phyloP scores from a whole-genome alignment of 1,140 invertebrate species.

The Brachionus angularis region DNA sequence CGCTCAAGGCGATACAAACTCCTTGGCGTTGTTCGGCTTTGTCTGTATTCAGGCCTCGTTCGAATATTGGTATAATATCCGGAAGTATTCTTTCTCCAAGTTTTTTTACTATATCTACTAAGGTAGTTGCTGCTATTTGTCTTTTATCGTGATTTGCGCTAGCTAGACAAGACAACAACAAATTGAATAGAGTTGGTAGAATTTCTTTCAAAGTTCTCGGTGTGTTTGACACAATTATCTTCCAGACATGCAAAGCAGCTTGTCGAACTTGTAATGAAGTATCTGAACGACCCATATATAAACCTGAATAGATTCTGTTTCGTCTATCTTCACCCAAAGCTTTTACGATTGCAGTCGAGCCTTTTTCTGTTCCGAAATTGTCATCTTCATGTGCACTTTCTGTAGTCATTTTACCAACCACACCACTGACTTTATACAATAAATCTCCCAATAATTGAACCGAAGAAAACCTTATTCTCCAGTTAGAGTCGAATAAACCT shows the following conservation, averaged over 20 bases:
- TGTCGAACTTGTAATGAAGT: slow-evolving; percentile 93
- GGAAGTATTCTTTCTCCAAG: slow-evolving; percentile 92
- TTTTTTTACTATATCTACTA: slow-evolving; percentile 94
- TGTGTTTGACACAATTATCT: slow-evolving; percentile 89
- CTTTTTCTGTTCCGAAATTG: slow-evolving; percentile 89
- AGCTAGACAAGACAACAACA: slow-evolving; percentile 84
- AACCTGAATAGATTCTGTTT: slow-evolving; percentile 61
- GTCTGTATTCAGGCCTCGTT: slow-evolving; percentile 82
- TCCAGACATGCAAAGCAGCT: slow-evolving; percentile 95
- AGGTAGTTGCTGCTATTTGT: slow-evolving; percentile 86
- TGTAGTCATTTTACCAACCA: slow-evolving; percentile 97
- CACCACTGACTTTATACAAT: slow-evolving; percentile 83
- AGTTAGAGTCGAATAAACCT: slow-evolving; percentile 70
- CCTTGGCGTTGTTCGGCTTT: slow-evolving; percentile 88
- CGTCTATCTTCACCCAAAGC: slow-evolving; percentile 79
- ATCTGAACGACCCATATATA: slow-evolving; percentile 92
- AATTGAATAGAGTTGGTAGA: slow-evolving; percentile 82
- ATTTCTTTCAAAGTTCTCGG: slow-evolving; percentile 93
- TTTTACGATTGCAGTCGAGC: slow-evolving; percentile 73
- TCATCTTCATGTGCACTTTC: slow-evolving; percentile 96
- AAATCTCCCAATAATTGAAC: slow-evolving; percentile 93
- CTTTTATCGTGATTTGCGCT: slow-evolving; percentile 91
- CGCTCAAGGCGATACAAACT: slow-evolving; percentile 93
- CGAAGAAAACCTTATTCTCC: slow-evolving; percentile 92
- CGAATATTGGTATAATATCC: slow-evolving; percentile 95